Evolutionary conservation across 2,113 vertebrate species (phyloP).

Genomic region (Hippocampus comes): DNA sequence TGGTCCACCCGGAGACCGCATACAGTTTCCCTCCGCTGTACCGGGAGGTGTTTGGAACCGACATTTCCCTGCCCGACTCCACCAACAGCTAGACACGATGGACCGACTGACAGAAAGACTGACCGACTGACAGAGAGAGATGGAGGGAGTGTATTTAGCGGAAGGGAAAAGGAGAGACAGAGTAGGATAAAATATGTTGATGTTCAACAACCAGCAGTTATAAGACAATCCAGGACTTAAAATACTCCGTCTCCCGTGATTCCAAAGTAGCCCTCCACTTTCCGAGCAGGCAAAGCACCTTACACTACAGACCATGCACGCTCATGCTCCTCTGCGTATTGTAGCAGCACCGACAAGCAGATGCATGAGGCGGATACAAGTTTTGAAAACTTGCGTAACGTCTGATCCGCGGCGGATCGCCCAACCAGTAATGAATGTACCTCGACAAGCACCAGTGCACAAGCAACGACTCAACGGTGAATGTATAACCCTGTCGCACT

Average conservation of each 20-base stretch:
- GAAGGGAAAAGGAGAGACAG: conserved; percentile 55
- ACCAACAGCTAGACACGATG: conserved; percentile 69
- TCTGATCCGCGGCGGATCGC: conserved; percentile 50
- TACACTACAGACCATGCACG: conserved; percentile 67
- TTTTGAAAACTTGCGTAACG: conserved; percentile 41
- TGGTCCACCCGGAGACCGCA: conserved; percentile 84
- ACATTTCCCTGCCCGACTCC: conserved; percentile 77
- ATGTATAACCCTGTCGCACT: conserved; percentile 63
- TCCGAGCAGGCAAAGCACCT: conserved; percentile 65
- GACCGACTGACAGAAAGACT: conserved; percentile 44
- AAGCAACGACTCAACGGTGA: conserved; percentile 57
- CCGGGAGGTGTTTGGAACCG: conserved; percentile 85
- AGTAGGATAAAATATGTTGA: conserved; percentile 49
- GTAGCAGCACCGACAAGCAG: conserved; percentile 61
- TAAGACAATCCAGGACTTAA: conserved; percentile 68
- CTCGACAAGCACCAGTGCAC: conserved; percentile 64
- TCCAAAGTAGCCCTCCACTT: conserved; percentile 63
- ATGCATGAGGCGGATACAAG: conserved; percentile 39
- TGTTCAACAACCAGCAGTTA: conserved; percentile 65
- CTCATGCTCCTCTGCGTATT: conserved; percentile 57
- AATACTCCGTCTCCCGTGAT: conserved; percentile 54
- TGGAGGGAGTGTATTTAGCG: conserved; percentile 33
- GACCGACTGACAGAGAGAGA: conserved; percentile 24
- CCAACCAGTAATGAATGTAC: conserved; percentile 72
- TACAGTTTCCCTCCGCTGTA: conserved; percentile 87